Evolutionary conservation across 2,888 invertebrate genomes (phyloP).

Genomic region (Abrostola triplasia): DNA sequence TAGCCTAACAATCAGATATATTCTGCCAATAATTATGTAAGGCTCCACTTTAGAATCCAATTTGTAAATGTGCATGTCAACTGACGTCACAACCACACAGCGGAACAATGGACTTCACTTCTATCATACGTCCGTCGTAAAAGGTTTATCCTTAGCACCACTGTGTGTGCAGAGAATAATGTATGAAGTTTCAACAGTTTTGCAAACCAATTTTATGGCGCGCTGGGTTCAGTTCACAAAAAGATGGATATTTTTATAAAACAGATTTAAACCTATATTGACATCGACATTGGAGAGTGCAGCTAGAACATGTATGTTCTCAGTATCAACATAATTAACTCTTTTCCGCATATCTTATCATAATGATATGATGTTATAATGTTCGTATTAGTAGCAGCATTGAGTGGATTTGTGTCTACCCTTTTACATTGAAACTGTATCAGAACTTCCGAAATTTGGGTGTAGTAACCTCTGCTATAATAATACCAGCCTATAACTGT

Average conservation of each 20-base stretch:
- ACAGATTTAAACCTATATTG: background rate
- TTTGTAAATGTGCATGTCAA: constrained; percentile 14
- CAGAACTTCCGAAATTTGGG: no score
- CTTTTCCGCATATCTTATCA: no score
- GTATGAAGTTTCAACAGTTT: constrained; percentile 26
- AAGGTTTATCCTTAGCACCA: constrained; percentile 36
- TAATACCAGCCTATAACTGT: no score
- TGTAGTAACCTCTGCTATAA: no score
- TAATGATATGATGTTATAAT: no score
- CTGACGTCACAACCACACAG: constrained; percentile 17
- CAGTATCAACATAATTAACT: no score
- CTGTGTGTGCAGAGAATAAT: constrained; percentile 29
- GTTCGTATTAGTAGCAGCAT: no score
- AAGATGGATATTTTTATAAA: background rate
- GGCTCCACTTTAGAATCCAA: constrained; percentile 34
- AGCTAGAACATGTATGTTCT: background rate
- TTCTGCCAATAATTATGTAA: background rate
- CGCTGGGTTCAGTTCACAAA: constrained; percentile 4
- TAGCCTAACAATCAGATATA: no score
- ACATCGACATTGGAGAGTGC: background rate
- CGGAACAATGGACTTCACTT: constrained; percentile 40
- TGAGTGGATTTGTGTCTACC: no score
- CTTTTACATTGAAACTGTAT: no score
- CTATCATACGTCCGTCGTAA: constrained; percentile 24
- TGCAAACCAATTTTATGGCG: constrained; percentile 25